Conservation (phyloP, 1,140 invertebrate species). For the Melipona quadrifasciata region DNA sequence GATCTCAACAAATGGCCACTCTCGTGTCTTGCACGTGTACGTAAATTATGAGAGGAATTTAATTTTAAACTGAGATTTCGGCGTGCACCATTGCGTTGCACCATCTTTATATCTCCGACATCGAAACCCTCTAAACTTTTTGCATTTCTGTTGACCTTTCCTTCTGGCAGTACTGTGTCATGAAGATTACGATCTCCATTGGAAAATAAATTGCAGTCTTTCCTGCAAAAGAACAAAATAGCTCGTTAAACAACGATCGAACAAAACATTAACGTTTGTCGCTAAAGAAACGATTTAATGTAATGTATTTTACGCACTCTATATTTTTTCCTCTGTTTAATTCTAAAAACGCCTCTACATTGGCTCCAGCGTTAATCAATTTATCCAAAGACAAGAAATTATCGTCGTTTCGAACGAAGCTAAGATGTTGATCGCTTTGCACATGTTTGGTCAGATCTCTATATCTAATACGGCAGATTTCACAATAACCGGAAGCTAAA, state of each 20-base stretch:
- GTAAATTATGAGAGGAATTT: constrained; percentile 78
- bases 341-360: constrained; percentile 85
- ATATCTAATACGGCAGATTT: constrained; percentile 89
- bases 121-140: constrained; percentile 72
- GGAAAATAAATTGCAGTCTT: constrained; percentile 75
- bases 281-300: neutral
- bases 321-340: constrained; percentile 78
- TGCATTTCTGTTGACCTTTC: constrained; percentile 67
- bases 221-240: constrained; percentile 58
- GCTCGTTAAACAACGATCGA: neutral
- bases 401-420: constrained; percentile 86
- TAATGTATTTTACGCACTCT: constrained; percentile 67
- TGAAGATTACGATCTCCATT: constrained; percentile 74
- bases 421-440: constrained; percentile 87
- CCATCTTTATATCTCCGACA: constrained; percentile 77
- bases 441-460: constrained; percentile 85
- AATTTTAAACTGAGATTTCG: constrained; percentile 77
- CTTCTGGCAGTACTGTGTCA: constrained; percentile 69
- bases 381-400: constrained; percentile 88
- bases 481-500: constrained; percentile 86
- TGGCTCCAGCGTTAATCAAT: constrained; percentile 84
- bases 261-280: neutral
- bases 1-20: constrained; percentile 79
- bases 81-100: constrained; percentile 78
- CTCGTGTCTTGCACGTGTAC: constrained; percentile 78